phyloP scores from a whole-genome alignment of 2,113 vertebrate species.

The Danionella cerebrum region DNA sequence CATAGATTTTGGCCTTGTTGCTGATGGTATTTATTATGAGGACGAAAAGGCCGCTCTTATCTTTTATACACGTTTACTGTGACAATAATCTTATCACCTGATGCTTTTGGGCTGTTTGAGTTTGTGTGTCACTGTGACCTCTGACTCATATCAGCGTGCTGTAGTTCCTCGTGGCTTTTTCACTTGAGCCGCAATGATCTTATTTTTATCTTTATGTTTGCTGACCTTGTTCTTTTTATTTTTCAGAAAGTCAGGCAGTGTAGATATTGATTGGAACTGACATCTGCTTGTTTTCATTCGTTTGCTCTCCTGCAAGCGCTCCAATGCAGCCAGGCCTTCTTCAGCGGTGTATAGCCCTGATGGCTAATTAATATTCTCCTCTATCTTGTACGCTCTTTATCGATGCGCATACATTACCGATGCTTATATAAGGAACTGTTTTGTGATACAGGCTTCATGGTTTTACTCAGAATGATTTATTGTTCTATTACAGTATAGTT shows the following conservation, averaged over 20 bases:
- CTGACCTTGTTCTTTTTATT: background rate
- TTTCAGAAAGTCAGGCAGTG: background rate
- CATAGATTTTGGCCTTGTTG: background rate
- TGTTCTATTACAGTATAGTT: slow-evolving; percentile 45
- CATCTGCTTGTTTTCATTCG: background rate
- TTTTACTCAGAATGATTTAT: slow-evolving; percentile 43
- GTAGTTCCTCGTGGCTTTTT: background rate
- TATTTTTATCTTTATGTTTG: background rate
- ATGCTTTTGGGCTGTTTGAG: slow-evolving; percentile 6
- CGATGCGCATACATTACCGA: slow-evolving; percentile 27
- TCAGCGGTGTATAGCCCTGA: background rate
- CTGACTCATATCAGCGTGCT: background rate
- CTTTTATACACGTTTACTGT: background rate
- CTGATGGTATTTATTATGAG: background rate
- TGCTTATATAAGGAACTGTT: slow-evolving; percentile 11
- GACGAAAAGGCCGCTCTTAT: background rate
- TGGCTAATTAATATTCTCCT: slow-evolving; percentile 19
- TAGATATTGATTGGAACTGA: background rate
- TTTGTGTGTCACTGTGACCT: background rate
- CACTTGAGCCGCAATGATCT: background rate
- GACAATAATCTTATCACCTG: slow-evolving; percentile 9
- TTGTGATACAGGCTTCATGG: background rate
- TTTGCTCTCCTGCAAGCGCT: background rate
- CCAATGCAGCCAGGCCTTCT: background rate
- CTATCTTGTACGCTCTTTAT: slow-evolving; percentile 5